Base-by-base conservation (phyloP, 2,888 invertebrate genomes). In the Mesorhabditis spiculigera region DNA sequence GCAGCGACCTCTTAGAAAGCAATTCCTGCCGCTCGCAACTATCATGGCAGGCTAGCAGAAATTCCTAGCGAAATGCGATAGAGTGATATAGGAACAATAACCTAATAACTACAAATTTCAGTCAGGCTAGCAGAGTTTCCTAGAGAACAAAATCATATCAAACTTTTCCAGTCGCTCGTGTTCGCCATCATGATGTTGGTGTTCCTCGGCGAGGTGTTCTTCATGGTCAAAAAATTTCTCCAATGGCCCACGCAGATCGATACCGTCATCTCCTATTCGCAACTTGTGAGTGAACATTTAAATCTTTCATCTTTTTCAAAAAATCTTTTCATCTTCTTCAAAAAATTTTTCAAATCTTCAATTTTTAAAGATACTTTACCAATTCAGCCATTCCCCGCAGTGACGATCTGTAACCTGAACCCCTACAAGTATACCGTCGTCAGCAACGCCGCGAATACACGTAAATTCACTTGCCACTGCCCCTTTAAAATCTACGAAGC, bases 321-420 rank as follows among this genome's bases (percentile, higher is more conserved):
- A n/a, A n/a, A n/a, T 50, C 50, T 6, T 50, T 50, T 10, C 50
- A 50, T 10, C 6, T 50, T 50, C 50, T 50, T 50, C 50, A 50
- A 50, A n/a, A n/a, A n/a, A n/a, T n/a, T n/a, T n/a, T n/a, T n/a
- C n/a, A n/a, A n/a, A n/a, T n/a, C n/a, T n/a, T n/a, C n/a, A n/a
- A n/a, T n/a, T 28, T 28, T 28, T 28, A 28, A 28, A 28, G 28
- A 3, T 3, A 28, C 28, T 28, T 28, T 28, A 28, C 28, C 28
- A 28, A 28, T 65, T 28, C 69, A 77, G 75, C 63, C 65, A 5
- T 79, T 78, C 66, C 79, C 79, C n/a, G 75, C 75, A 5, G 77
- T 79, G 8, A 78, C 79, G n/a, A 72, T 79, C 42, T 79, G 79
- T 73, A 78, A 78, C 66, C 71, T 75, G 70, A 79, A 79, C 69